Evolutionary conservation across 2,797 vertebrate species (phyloP).

Genomic region (Caiman crocodilus): DNA sequence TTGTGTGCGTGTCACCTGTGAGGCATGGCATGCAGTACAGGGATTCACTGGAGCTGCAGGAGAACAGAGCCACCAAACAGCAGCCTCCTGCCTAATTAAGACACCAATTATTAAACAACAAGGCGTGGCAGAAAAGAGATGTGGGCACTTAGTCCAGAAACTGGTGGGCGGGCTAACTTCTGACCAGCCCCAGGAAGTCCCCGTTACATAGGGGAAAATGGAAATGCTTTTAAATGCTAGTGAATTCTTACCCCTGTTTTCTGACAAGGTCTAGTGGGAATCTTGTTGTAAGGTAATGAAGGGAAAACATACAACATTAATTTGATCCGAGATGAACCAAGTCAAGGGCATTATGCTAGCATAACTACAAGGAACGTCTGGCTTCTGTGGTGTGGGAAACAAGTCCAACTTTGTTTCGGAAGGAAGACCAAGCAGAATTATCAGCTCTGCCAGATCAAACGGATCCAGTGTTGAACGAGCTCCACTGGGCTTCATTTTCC

Average conservation of each 20-base stretch:
- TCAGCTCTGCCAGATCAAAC: fast-evolving
- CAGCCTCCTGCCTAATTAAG: neutral
- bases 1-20: too few relatives aligned
- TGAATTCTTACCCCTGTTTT: neutral
- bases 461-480: neutral
- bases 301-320: too few relatives aligned
- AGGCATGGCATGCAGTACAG: too few relatives aligned
- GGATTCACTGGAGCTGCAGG: too few relatives aligned
- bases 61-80: neutral
- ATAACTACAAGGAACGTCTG: neutral
- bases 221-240: neutral
- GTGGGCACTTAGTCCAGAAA: too few relatives aligned
- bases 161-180: too few relatives aligned
- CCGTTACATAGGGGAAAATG: neutral
- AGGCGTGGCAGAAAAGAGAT: too few relatives aligned
- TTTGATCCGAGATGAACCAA: neutral
- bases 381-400: neutral
- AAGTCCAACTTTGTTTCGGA: neutral
- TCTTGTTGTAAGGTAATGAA: too few relatives aligned
- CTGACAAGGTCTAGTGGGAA: neutral
- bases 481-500: neutral
- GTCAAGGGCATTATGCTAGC: neutral
- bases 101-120: neutral
- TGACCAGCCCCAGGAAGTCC: too few relatives aligned
- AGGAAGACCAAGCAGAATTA: neutral